A percentile compares a stretch with the other conserved stretches of the same genome.
phyloP scores from a whole-genome alignment of 2,113 vertebrate genomes.

The Nipponia nippon region DNA sequence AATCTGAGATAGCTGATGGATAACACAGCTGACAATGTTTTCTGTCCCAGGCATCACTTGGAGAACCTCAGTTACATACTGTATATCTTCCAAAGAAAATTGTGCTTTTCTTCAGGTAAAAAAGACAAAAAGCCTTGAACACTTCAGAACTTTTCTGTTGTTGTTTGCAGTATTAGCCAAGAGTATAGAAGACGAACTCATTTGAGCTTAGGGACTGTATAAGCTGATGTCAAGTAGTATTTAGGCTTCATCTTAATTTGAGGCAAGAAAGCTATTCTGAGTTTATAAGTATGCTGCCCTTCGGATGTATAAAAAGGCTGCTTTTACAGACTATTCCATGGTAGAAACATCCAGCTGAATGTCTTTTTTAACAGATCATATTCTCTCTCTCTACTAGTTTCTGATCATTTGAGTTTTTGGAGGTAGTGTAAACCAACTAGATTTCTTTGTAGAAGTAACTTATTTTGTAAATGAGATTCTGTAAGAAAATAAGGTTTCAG shows the following conservation, averaged over 20 bases:
- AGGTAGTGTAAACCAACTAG: not conserved
- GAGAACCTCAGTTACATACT: not conserved
- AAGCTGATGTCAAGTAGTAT: not conserved
- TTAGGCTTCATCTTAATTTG: not conserved
- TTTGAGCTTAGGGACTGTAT: not conserved
- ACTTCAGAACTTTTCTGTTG: not conserved
- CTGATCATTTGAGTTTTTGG: not conserved
- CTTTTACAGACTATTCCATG: not conserved
- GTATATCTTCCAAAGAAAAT: not conserved
- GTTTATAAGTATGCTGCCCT: not conserved
- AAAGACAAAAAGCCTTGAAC: not conserved
- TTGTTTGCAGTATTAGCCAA: not conserved
- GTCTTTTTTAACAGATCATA: not conserved
- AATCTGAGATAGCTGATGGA: not conserved
- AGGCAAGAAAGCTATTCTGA: not conserved
- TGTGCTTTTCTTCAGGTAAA: not conserved
- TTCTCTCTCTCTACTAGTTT: not conserved
- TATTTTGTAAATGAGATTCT: not conserved
- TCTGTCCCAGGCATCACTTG: not conserved
- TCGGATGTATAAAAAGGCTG: not conserved
- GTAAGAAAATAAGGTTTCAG: not conserved
- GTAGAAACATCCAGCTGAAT: not conserved
- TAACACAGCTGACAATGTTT: not conserved
- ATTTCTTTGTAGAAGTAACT: not conserved
- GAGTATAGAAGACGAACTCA: not conserved